Evolutionary conservation across 2,888 invertebrate genomes (phyloP), one percentile per base, ranked within the genome.

Genomic region (Brachylomia viminalis): DNA sequence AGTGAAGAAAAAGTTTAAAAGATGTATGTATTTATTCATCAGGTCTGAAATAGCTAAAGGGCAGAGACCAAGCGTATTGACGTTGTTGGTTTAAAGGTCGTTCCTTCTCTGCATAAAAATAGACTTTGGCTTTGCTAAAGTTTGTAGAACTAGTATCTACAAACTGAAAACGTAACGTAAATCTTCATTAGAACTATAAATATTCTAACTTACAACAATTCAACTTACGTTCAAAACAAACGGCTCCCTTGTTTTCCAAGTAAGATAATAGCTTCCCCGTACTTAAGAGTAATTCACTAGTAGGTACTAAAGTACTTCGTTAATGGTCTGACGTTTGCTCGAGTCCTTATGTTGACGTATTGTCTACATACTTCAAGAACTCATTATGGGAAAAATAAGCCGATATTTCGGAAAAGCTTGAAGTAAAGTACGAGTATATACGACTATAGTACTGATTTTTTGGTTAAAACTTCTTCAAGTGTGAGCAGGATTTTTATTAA

Each of bases 321-420:
- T 79, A 79, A 79, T 75, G 75, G 80, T 6, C 59, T 59, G 67
- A 45, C 42, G 64, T 74, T 69, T 74, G 68, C 6, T 54, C 47
- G 15, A 20, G 68, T n/a, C 30, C 47, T 56, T 72, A 72, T 72
- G 72, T 49, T 79, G 66, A 67, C 10, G 23, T 73, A 73, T 79
- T 79, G 56, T 79, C 52, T 49, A n/a, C 38, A 62, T 62, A 56
- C 78, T 77, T 64, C 72, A 52, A 78, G 45, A 45, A 38, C 20
- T 38, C 45, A 27, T 52, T 72, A 47, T 33, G 15, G 45, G n/a
- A 5, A 47, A n/a, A n/a, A n/a, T n/a, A n/a, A n/a, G n/a, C n/a
- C n/a, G n/a, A n/a, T n/a, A n/a, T n/a, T n/a, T 62, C 15, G 47
- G 33, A 61, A 68, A 61, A 27, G 27, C 33, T 74, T 42, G 64